Evolutionary conservation across 2,888 invertebrate species (phyloP).

Genomic region (Bellardia pandia): DNA sequence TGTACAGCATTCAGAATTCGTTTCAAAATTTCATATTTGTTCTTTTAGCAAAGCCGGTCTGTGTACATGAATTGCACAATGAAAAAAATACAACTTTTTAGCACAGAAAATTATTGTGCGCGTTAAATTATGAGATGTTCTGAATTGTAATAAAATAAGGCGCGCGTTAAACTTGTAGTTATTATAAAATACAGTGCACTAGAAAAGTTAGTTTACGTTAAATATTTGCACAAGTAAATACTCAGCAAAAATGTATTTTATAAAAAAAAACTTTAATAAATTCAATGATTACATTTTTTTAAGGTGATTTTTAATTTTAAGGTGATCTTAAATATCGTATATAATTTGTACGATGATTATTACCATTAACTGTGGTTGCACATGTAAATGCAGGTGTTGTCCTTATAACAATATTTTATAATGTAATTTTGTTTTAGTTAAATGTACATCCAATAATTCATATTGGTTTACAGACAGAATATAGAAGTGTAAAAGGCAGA

Average conservation of each 20-base stretch:
- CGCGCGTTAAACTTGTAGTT: conserved; percentile 32
- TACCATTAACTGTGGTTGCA: neutral
- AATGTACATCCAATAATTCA: conserved; percentile 4
- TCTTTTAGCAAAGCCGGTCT: conserved; percentile 22
- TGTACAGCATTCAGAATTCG: neutral
- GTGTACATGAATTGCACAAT: conserved; percentile 16
- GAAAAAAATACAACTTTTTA: conserved; percentile 34
- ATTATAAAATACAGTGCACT: neutral
- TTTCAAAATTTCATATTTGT: neutral
- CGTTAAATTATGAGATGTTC: conserved; percentile 55
- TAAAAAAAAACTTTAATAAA: no score
- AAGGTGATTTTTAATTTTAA: no score
- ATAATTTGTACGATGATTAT: neutral
- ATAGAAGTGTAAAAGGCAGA: neutral
- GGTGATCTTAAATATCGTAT: no score
- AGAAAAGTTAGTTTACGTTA: neutral
- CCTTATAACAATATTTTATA: conserved; percentile 22
- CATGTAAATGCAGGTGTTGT: conserved; percentile 37
- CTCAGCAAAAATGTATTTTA: no score
- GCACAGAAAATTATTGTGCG: conserved; percentile 50
- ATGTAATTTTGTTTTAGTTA: conserved; percentile 16
- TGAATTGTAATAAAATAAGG: conserved; percentile 47
- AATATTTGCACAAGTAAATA: no score
- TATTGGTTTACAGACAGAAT: no score
- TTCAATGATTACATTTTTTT: no score